Percentiles rank a stretch among this genome's conserved stretches.
Evolutionary conservation across 2,888 invertebrate species (phyloP).

Genomic region (Pristionchus fissidentatus): DNA sequence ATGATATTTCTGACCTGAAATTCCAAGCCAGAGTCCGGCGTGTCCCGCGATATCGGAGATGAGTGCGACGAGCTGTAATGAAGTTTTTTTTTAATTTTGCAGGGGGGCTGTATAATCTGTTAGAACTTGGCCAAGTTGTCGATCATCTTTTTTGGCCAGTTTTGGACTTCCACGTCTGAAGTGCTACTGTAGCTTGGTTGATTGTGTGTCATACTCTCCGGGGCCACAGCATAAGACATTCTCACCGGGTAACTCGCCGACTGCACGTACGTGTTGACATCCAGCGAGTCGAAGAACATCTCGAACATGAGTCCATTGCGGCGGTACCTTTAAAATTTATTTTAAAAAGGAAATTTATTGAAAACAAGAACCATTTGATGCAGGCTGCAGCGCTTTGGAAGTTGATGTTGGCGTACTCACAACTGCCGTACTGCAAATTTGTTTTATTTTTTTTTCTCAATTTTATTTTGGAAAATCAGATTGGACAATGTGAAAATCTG

Average conservation of each 20-base stretch:
- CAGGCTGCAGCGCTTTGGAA: neutral
- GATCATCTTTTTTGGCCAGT: neutral
- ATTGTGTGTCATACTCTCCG: no score
- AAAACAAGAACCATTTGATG: neutral
- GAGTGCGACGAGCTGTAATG: neutral
- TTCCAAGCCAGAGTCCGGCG: conserved; percentile 26
- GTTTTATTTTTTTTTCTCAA: no score
- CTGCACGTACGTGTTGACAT: neutral
- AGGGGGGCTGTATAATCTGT: neutral
- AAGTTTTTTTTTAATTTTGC: neutral
- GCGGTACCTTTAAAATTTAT: neutral
- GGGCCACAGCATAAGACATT: neutral
- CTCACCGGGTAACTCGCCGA: neutral
- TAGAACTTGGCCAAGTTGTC: neutral
- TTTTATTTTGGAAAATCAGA: no score
- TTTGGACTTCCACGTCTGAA: no score
- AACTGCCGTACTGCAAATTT: neutral
- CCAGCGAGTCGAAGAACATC: neutral
- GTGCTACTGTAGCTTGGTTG: no score
- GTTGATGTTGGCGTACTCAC: neutral
- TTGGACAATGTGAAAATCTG: no score
- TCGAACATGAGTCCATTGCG: neutral
- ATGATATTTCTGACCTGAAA: no score
- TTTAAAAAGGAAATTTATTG: no score
- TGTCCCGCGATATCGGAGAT: conserved; percentile 4